phyloP scores from a whole-genome alignment of 2,113 vertebrate species.

The Vulpes ferrilata region DNA sequence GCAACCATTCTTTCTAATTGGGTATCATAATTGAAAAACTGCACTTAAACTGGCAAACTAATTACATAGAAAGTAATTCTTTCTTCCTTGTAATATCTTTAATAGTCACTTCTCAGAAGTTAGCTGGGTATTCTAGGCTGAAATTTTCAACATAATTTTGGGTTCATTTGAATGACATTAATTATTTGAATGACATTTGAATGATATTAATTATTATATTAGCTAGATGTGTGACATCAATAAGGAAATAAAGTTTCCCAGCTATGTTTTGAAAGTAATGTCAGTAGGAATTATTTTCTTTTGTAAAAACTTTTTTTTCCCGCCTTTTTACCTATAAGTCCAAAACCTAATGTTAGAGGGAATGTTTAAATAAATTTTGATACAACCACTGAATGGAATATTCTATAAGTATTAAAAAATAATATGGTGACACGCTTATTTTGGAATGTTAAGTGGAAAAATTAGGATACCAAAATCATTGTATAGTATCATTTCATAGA shows the following conservation, averaged over 20 bases:
- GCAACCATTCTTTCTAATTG: slow-evolving; percentile 43
- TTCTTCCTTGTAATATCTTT: slow-evolving; percentile 43
- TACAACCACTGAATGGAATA: background rate
- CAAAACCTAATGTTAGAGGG: slow-evolving; percentile 21
- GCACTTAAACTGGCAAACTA: slow-evolving; percentile 1
- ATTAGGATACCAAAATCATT: slow-evolving; percentile 3
- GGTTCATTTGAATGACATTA: slow-evolving; percentile 42
- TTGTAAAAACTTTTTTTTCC: slow-evolving; percentile 10
- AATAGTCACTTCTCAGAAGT: slow-evolving; percentile 37
- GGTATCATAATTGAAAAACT: slow-evolving; percentile 58
- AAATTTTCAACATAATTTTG: slow-evolving; percentile 43
- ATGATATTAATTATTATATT: slow-evolving; percentile 20
- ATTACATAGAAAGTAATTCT: slow-evolving; percentile 50
- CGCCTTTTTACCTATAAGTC: background rate
- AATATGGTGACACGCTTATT: background rate
- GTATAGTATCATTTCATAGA: slow-evolving; percentile 26
- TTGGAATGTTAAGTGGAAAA: slow-evolving; percentile 48
- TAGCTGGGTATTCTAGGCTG: background rate
- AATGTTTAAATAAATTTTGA: slow-evolving; percentile 33
- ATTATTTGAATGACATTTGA: background rate
- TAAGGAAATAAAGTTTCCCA: slow-evolving; percentile 47
- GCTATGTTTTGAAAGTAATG: slow-evolving; percentile 53
- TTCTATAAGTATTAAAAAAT: background rate
- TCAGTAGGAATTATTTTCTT: slow-evolving; percentile 51
- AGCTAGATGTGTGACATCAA: background rate